Base-by-base conservation (phyloP, 1,140 invertebrate genomes). In the Odontomachus brunneus region DNA sequence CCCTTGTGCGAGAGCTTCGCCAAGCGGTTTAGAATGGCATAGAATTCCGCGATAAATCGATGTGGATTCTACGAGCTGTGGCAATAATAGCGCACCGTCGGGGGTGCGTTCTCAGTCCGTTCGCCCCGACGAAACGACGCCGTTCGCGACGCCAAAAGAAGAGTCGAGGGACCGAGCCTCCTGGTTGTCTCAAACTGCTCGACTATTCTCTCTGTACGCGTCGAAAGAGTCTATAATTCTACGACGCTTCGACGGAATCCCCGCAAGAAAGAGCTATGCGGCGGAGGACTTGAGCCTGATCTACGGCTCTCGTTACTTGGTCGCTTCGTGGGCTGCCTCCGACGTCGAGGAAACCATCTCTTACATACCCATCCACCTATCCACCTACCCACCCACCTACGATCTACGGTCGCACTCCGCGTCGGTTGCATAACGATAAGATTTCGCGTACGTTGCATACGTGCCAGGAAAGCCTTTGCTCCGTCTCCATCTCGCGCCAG, bases 401-500 rank as follows among this genome's bases (percentile, higher is more conserved):
- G 75, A 44, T 44, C 38, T 44, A 44, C 9, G 38, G 9, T 44
- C 51, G 65, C 22, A 44, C 22, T 24, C 33, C 17, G 33, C 57
- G 51, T 38, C 65, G 33, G 75, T 80, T 80, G 75, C 75, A 80
- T 80, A 80, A 71, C 75, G 75, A 80, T 80, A 71, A 65, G 75
- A 80, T 80, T 65, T 80, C 65, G 75, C 33, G 51, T 65, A 71
- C 75, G 75, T 80, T 80, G 75, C 75, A 80, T 65, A 71, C 65
- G 75, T 71, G 75, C 65, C 65, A 51, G 33, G 51, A 55, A 57
- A 57, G 33, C 51, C 65, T 80, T 80, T 80, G 75, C 71, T 80
- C 75, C 75, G 57, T 78, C 75, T 69, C 49, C 63, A 69, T 80
- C 65, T 69, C 65, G 22, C 75, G 75, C 51, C 63, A 57, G 29